Conservation (phyloP, 1,140 invertebrate species). For the Nautilus pompilius region DNA sequence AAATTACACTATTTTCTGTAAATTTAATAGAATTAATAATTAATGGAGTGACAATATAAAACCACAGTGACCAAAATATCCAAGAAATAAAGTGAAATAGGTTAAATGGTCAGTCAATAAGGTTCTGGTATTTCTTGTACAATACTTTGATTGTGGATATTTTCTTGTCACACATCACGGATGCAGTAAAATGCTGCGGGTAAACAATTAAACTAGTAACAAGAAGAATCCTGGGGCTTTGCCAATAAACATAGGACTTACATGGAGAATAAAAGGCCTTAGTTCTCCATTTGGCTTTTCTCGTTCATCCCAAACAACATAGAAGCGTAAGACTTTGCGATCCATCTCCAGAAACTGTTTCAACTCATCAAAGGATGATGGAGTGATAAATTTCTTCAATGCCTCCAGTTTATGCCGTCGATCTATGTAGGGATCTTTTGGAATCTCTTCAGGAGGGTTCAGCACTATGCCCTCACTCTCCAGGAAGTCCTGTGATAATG, state of each 20-base stretch:
- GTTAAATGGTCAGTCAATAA: too few species aligned
- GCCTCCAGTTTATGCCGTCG: constrained; percentile 44
- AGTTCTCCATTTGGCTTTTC: constrained; percentile 68
- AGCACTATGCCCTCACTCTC: constrained; percentile 78
- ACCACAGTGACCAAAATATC: too few species aligned
- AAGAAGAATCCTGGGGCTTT: neutral
- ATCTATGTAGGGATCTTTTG: constrained; percentile 68
- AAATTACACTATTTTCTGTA: too few species aligned
- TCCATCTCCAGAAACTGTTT: constrained; percentile 57
- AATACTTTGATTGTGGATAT: too few species aligned
- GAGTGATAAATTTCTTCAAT: constrained; percentile 47
- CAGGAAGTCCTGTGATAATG: constrained; percentile 71
- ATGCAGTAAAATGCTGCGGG: neutral
- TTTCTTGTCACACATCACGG: too few species aligned
- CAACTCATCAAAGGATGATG: constrained; percentile 51
- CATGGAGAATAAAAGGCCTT: constrained; percentile 54
- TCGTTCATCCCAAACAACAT: constrained; percentile 74
- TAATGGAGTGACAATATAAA: too few species aligned
- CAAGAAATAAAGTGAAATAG: too few species aligned
- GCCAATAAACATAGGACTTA: constrained; percentile 37
- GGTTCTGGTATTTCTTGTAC: too few species aligned
- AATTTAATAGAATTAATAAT: too few species aligned
- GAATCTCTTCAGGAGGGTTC: constrained; percentile 67
- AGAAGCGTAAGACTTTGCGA: constrained; percentile 65
- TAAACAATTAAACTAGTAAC: neutral